Percentiles rank a stretch among this genome's conserved stretches.
These are phyloP conservation scores for Lepus americanus DNA, from an alignment of 2,113 vertebrate species.

Conservation along the genomic window DNA sequence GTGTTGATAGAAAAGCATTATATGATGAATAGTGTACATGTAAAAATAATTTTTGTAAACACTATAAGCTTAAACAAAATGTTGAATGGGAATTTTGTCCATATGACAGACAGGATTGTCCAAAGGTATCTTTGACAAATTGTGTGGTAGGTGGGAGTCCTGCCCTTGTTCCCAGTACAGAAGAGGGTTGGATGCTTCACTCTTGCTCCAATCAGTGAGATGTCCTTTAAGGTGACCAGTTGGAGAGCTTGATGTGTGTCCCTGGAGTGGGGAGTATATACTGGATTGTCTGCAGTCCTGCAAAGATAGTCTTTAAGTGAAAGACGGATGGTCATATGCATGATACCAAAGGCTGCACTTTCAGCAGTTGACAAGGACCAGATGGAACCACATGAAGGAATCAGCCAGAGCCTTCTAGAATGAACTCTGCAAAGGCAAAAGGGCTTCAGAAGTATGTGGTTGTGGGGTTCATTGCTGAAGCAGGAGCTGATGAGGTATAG, in stretches of 20 bases:
- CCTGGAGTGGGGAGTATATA: not conserved
- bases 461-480: not conserved
- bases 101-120: no score
- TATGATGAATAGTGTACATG: not conserved
- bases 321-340: not conserved
- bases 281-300: no score
- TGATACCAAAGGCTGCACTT: not conserved
- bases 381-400: not conserved
- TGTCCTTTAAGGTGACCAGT: not conserved
- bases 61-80: not conserved
- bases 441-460: rapidly evolving
- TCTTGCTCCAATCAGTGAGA: not conserved
- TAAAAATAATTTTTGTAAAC: not conserved
- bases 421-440: not conserved
- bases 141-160: not conserved
- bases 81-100: not conserved
- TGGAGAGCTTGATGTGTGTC: not conserved
- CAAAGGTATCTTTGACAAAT: not conserved
- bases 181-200: not conserved
- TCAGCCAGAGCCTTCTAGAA: not conserved
- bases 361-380: not conserved
- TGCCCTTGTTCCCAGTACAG: not conserved
- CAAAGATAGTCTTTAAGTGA: not conserved
- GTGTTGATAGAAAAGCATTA: not conserved
- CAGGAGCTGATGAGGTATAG: not conserved